phyloP scores from a whole-genome alignment of 1,140 invertebrate species.

The Ridgeia piscesae region DNA sequence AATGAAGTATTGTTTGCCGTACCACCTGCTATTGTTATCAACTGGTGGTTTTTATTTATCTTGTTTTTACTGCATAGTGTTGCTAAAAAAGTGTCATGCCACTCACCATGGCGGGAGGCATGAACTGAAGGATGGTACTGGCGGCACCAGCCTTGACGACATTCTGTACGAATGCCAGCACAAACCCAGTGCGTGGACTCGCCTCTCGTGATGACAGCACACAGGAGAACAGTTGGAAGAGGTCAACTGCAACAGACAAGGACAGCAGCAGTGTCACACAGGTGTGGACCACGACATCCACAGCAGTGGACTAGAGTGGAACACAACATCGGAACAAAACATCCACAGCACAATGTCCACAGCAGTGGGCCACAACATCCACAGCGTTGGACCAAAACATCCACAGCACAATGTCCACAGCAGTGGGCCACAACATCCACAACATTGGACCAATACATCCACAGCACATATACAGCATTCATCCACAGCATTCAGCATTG shows the following conservation, averaged over 20 bases:
- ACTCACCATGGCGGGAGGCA: conserved; percentile 65
- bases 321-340: background rate
- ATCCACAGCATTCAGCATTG: background rate
- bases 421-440: background rate
- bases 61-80: too few species aligned
- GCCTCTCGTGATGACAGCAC: conserved; percentile 75
- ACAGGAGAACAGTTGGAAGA: conserved; percentile 74
- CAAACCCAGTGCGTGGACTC: conserved; percentile 82
- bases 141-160: conserved; percentile 78
- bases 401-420: background rate
- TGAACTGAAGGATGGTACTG: conserved; percentile 74
- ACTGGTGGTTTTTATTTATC: too few species aligned
- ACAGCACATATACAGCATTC: background rate
- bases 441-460: background rate
- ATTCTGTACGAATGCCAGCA: conserved; percentile 79
- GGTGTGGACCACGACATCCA: background rate
- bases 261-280: background rate
- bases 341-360: background rate
- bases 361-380: background rate
- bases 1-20: too few species aligned
- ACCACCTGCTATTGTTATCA: too few species aligned
- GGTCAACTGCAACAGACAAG: conserved; percentile 38
- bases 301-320: background rate
- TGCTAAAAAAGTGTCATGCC: background rate
- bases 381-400: background rate